phyloP scores from a whole-genome alignment of 2,797 vertebrate species.

The Galagoides demidoff region DNA sequence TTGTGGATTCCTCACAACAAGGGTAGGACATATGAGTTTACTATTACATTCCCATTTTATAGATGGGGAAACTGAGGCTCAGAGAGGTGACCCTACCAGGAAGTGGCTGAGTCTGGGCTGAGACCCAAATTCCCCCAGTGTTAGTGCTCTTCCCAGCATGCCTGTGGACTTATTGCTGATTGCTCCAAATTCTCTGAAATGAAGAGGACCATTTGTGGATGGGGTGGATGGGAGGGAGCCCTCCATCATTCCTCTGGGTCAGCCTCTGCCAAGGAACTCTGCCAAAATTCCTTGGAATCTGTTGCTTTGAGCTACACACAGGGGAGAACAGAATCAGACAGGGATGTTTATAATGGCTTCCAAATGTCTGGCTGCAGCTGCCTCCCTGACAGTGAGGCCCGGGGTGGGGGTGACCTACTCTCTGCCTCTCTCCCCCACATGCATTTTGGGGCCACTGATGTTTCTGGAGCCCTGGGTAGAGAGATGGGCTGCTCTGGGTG shows the following conservation, averaged over 20 bases:
- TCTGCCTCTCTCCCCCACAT: not conserved
- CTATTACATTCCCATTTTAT: not conserved
- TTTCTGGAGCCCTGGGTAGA: not conserved
- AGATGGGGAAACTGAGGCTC: conserved; percentile 12
- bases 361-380: conserved; percentile 79
- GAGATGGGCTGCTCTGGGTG: fast-evolving
- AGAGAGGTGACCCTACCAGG: not conserved
- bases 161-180: not conserved
- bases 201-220: conserved; percentile 15
- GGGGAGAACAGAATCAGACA: conserved; percentile 72
- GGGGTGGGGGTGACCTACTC: not conserved
- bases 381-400: conserved; percentile 58
- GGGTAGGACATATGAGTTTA: not conserved
- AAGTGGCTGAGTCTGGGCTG: not conserved
- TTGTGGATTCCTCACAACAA: not conserved
- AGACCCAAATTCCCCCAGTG: not conserved
- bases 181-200: not conserved
- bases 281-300: conserved; percentile 81
- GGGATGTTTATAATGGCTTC: conserved; percentile 78
- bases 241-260: conserved; percentile 48
- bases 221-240: not conserved
- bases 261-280: conserved; percentile 68
- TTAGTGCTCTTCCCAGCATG: not conserved
- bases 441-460: not conserved
- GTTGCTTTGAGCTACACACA: conserved; percentile 44